Evolutionary conservation across 2,113 vertebrate genomes (phyloP).

Genomic region (Anhinga anhinga): DNA sequence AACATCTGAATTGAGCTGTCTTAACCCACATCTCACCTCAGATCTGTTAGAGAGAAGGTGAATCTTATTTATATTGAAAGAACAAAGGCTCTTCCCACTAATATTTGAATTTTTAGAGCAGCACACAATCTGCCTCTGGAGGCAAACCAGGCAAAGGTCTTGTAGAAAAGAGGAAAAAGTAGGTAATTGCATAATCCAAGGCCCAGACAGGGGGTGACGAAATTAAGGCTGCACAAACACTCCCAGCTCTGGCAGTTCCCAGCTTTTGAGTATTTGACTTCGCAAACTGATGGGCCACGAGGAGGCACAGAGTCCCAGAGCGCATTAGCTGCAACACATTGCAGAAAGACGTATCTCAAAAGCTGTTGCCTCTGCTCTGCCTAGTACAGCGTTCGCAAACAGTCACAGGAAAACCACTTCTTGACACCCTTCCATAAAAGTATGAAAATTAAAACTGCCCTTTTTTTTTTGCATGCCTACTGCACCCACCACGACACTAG

Average conservation of each 20-base stretch:
- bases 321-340: accelerated
- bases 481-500: neutral
- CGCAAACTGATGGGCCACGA: accelerated
- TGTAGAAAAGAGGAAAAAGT: neutral
- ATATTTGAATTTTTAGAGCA: neutral
- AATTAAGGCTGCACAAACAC: neutral
- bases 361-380: neutral
- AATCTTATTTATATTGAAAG: neutral
- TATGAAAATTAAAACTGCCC: neutral
- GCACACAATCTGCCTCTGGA: accelerated
- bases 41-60: neutral
- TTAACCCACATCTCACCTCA: no score
- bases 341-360: neutral
- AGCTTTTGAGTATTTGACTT: neutral
- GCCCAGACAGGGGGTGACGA: neutral
- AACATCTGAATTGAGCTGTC: neutral
- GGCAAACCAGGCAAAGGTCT: accelerated
- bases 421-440: neutral
- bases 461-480: neutral
- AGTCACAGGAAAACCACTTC: neutral
- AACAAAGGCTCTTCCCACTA: neutral
- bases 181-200: neutral
- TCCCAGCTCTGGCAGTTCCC: neutral
- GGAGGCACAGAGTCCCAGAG: neutral
- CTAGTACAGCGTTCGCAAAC: neutral